Evolutionary conservation across 2,113 vertebrate genomes (phyloP).

Genomic region (Gorsachius goisagi): DNA sequence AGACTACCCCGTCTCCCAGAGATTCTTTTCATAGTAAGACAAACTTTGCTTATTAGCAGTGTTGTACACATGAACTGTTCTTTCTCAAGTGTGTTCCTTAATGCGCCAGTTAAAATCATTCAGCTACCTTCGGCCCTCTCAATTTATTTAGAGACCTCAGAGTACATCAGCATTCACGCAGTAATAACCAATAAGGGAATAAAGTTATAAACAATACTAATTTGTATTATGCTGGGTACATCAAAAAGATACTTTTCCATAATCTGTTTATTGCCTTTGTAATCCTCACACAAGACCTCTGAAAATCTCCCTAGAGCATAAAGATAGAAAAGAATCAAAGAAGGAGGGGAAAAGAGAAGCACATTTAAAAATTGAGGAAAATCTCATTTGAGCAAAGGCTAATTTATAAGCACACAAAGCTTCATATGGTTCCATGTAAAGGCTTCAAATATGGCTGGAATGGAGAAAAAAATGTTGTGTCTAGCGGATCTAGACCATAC

Average conservation of each 20-base stretch:
- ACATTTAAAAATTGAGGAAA: conserved; percentile 15
- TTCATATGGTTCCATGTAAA: background rate
- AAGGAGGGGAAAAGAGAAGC: background rate
- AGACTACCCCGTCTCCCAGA: background rate
- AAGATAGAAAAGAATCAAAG: background rate
- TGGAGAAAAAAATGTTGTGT: background rate
- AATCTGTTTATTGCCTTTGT: conserved; percentile 46
- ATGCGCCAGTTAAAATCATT: conserved; percentile 18
- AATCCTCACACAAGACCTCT: conserved; percentile 22
- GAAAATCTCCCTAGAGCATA: conserved; percentile 15
- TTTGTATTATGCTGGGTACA: conserved; percentile 22
- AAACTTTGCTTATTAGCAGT: background rate
- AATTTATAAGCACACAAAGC: background rate
- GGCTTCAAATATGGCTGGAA: background rate
- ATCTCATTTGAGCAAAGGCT: conserved; percentile 16
- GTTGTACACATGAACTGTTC: background rate
- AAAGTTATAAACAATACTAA: conserved; percentile 21
- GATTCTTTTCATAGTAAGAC: background rate
- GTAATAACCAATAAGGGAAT: background rate
- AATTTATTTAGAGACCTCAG: background rate
- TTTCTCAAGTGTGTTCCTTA: background rate
- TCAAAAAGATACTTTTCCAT: conserved; percentile 37
- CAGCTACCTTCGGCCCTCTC: background rate
- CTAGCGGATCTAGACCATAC: background rate
- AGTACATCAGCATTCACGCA: background rate